Evolutionary conservation across 2,888 invertebrate genomes (phyloP).

Genomic region (Tanytarsus gracilentus): DNA sequence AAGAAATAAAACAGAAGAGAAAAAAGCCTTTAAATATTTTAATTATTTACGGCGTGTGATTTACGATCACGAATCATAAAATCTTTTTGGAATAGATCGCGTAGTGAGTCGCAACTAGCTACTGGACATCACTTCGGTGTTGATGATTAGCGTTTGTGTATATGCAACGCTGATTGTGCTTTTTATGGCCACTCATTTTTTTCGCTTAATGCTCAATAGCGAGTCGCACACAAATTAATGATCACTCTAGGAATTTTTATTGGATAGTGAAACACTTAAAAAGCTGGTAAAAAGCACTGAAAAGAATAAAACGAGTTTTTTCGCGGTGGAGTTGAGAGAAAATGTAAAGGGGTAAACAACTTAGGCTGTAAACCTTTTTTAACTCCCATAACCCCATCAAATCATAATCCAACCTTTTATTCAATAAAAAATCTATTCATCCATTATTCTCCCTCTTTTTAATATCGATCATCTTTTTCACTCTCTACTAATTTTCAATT

Average conservation of each 20-base stretch:
- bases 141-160: background rate
- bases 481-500: background rate
- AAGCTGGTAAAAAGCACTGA: too few relatives aligned
- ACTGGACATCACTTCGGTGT: slow-evolving; percentile 3
- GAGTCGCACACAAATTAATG: background rate
- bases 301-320: background rate
- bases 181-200: background rate
- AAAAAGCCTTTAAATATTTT: background rate
- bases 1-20: background rate
- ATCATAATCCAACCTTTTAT: too few relatives aligned
- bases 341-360: background rate
- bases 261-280: background rate
- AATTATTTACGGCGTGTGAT: background rate
- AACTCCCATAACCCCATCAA: too few relatives aligned
- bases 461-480: background rate
- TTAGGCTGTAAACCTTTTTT: too few relatives aligned
- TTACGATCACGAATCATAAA: slow-evolving; percentile 2
- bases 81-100: background rate
- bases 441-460: too few relatives aligned
- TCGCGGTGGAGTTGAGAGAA: background rate
- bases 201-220: background rate
- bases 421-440: too few relatives aligned
- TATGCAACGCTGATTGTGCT: background rate
- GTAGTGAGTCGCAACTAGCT: background rate
- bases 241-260: background rate